These are phyloP conservation scores for Spodoptera picta DNA, from an alignment of 2,888 invertebrate species.

Conservation along the genomic window DNA sequence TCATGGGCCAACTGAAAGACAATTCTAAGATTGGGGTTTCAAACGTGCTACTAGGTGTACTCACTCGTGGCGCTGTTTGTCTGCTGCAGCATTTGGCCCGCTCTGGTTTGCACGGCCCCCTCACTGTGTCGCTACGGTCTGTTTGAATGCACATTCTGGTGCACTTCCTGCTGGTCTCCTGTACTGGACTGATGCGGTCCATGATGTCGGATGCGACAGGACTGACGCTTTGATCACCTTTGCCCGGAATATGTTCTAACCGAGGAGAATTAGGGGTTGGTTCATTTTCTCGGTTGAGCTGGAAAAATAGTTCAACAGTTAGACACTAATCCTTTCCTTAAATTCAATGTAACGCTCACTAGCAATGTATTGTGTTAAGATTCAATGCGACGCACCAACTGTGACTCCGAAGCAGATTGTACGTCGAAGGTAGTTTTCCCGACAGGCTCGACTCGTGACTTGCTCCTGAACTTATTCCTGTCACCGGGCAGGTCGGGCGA, in stretches of 20 bases:
- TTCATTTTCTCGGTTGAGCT: conserved; percentile 59
- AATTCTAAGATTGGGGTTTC: too few relatives aligned
- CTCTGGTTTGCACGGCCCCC: conserved; percentile 5
- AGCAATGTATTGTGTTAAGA: background rate
- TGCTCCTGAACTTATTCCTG: conserved; percentile 17
- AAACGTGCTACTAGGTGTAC: too few relatives aligned
- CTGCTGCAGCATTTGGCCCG: conserved; percentile 15
- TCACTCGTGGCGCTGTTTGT: conserved; percentile 2
- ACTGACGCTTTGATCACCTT: conserved; percentile 45
- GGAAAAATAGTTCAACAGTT: conserved; percentile 4
- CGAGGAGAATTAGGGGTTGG: conserved; percentile 14
- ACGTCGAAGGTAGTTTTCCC: conserved; percentile 56
- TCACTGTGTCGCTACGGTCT: conserved; percentile 1
- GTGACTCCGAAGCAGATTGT: conserved; percentile 68
- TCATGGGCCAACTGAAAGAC: too few relatives aligned
- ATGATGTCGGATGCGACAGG: conserved; percentile 46
- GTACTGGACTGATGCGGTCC: conserved; percentile 20
- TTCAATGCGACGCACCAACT: conserved; percentile 58
- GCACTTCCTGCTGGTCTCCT: conserved; percentile 29
- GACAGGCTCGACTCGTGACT: conserved; percentile 22
- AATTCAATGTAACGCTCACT: too few relatives aligned
- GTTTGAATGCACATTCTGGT: background rate
- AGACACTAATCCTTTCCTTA: background rate
- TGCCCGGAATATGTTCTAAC: conserved; percentile 42
- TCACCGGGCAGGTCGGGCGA: conserved; percentile 59